Base-by-base conservation (phyloP, 2,113 vertebrate genomes). In the Aviceda subcristata region DNA sequence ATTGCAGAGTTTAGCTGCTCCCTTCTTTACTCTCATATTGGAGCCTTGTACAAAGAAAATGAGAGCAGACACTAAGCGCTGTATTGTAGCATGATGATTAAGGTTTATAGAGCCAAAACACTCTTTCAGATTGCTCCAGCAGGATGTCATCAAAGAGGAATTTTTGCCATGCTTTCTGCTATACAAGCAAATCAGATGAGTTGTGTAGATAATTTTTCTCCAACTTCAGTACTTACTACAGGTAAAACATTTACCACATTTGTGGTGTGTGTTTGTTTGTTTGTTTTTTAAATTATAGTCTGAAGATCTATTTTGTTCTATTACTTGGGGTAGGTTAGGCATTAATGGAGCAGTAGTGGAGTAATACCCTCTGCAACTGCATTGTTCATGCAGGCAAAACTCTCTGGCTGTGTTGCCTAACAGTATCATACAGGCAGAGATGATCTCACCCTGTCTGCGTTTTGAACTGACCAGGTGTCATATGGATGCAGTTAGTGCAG, bases 401-500 rank as follows among this genome's bases (percentile, higher is more conserved):
- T 59, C 45, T 71, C 38, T 48, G 66, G 29, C 57, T 64, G 66
- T 1, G 1, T 13, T 88, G 51, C 90, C 82, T 32, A 21, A 10
- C 32, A 30, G 60, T 6, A 5, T 14, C 88, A 82, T n/a, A 7
- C 60, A 67, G 82, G 93, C 83, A 79, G 91, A 29, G 84, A 83
- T 92, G 78, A 95, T 75, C 91, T 97, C 92, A 83, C 53, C 62
- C 78, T 69, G 86, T 53, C 90, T 85, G 56, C 1, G 13, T 84
- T 96, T 86, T 36, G 67, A 76, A 91, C 94, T 94, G 95, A 93
- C 91, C 91, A 83, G 67, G 67, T 71, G 5, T 86, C 92, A 66
- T 83, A 88, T 66, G 96, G 95, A 90, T 76, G 78, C 67, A 57
- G 88, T 90, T 92, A 92, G 73, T 19, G 81, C 51, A 19, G 27